Base-by-base conservation (phyloP, 1,140 invertebrate genomes). In the Brachionus rubens region DNA sequence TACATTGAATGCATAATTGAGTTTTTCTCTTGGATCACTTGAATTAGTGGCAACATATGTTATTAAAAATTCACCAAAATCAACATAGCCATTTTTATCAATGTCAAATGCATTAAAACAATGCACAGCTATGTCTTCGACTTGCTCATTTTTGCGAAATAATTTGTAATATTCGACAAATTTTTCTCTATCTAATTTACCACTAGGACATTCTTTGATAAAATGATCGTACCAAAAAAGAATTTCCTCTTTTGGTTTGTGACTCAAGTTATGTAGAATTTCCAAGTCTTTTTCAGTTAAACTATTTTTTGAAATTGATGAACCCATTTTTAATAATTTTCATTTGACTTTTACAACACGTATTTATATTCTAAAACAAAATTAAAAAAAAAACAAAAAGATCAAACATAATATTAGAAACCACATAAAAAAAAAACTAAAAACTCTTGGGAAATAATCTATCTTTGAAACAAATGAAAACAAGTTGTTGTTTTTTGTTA, bases 21-120 rank as follows among this genome's bases (percentile, higher is more conserved):
- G 30, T 24, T 54, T 54, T n/a, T 54, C 28, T 33, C 54, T 26
- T n/a, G 48, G 50, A 47, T 75, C 54, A 16, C 10, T 4, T 7
- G 41, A 41, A 41, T 46, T 54, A 4, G 48, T 54, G 9, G 48
- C 48, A n/a, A 54, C 72, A 56, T 54, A 75, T 3, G 48, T 33
- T n/a, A 75, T 54, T 21, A 75, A 19, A 75, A 75, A 75, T 46
- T 75, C 72, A 12, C 72, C 72, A 59, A 75, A 75, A 14, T 75
- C 72, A 16, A 75, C 54, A 59, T 43, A 75, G 19, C 72, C 72
- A 75, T 75, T 75, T 28, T 41, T 54, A 26, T 75, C 72, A 14
- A 59, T 54, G 19, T 75, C 72, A 47, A 75, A 75, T 2, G 72
- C 72, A 28, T 33, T 41, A 40, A 75, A 75, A 19, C 48, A 54